Percentiles rank a stretch among this genome's conserved stretches.
Conservation (phyloP, 1,140 invertebrate genomes). For the Antheraea pernyi region DNA sequence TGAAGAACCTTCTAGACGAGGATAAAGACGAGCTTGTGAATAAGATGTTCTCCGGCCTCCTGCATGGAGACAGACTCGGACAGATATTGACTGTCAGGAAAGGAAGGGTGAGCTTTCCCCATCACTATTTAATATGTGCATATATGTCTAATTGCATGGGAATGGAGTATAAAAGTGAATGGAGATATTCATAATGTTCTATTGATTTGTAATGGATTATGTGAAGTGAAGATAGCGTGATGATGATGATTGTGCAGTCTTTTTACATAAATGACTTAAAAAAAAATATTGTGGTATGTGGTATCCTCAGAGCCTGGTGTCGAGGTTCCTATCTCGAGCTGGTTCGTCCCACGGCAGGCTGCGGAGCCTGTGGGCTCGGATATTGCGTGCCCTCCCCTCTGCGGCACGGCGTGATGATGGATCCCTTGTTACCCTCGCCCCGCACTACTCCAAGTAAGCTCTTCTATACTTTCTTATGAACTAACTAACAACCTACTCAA, state of each 20-base stretch:
- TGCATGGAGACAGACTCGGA: constrained; percentile 83
- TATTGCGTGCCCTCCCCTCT: constrained; percentile 54
- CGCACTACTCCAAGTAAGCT: constrained; percentile 45
- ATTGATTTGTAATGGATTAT: too few relatives aligned
- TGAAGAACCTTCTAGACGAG: constrained; percentile 78
- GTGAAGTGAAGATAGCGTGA: too few relatives aligned
- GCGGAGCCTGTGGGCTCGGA: constrained; percentile 51
- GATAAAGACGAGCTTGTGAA: constrained; percentile 80
- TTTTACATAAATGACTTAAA: too few relatives aligned
- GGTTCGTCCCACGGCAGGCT: constrained; percentile 26
- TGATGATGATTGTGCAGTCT: too few relatives aligned
- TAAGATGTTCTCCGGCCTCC: constrained; percentile 82
- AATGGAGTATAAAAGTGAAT: too few relatives aligned
- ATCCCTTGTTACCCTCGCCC: constrained; percentile 38
- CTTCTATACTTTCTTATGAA: not conserved
- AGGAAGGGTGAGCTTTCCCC: constrained; percentile 81
- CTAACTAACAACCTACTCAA: too few relatives aligned
- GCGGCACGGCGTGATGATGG: constrained; percentile 36
- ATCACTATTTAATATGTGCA: not conserved
- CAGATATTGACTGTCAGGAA: constrained; percentile 86
- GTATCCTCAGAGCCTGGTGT: constrained; percentile 32
- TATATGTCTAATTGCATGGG: not conserved
- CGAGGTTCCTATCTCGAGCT: constrained; percentile 35
- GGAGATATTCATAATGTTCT: too few relatives aligned
- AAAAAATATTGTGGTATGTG: too few relatives aligned